Base-by-base conservation (phyloP, 2,888 invertebrate species). In the Amphiduros pacificus region DNA sequence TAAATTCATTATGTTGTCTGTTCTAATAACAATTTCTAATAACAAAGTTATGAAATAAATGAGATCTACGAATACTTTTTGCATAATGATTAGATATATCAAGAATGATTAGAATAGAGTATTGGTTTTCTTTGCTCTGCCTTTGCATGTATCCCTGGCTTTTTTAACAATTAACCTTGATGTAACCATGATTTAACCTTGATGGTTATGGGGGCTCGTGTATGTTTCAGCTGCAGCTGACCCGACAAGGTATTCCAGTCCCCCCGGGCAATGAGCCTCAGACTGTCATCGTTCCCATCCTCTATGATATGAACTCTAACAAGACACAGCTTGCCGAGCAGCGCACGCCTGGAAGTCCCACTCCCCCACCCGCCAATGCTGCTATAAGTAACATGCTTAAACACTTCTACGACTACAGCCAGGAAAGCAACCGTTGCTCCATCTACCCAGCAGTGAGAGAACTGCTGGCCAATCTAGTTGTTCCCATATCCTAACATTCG, bases 391-490 rank as follows among this genome's bases (percentile, higher is more conserved):
- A 66, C 44, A 77, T 81, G 73, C 69, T 83, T 31, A 78, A 77
- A 57, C 69, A 79, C 17, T 82, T 78, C 70, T 70, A 75, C 51
- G 82, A 82, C 52, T 73, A 73, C 61, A 75, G 78, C 63, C 75
- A 76, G 36, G 74, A 74, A 58, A 71, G 71, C 44, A 71, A 85
- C 74, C 94, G 95, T 77, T 95, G 95, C 81, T 92, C 93, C 20
- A 87, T 96, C 59, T 94, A 91, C 83, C 94, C 94, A 31, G 93
- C 94, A 24, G 90, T 96, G 53, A 87, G 93, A 67, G 94, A 96
- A 84, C 85, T 96, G 61, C 84, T 96, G 58, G 88, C 90, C 41
- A 94, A 92, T 85, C 87, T 96, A 73, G 88, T 89, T 49, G 83
- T 93, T 66, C 92, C 93, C 41, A 40, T 58, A 20, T 58, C n/a